Evolutionary conservation across 2,888 invertebrate genomes (phyloP).

Genomic region (Phyllotreta cruciferae): DNA sequence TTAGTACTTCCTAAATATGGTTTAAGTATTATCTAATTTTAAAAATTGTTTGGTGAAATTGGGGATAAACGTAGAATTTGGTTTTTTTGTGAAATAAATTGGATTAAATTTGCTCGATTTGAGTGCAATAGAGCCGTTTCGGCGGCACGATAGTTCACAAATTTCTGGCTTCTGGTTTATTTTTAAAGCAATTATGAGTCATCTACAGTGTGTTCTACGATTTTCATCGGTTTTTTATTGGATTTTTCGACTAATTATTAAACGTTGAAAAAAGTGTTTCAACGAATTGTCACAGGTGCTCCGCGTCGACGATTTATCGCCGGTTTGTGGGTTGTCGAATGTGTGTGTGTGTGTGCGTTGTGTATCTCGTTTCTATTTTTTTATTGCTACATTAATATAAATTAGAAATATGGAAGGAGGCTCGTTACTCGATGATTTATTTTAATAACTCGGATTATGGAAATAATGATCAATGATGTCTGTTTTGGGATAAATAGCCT

Average conservation of each 20-base stretch:
- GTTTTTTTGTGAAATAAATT: neutral
- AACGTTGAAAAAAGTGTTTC: constrained; percentile 12
- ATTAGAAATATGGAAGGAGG: constrained; percentile 4
- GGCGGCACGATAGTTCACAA: neutral
- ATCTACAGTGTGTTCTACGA: constrained; percentile 8
- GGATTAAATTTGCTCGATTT: neutral
- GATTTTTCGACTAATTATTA: constrained; percentile 13
- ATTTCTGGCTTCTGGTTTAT: neutral
- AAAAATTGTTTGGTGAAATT: too few species aligned
- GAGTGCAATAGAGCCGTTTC: neutral
- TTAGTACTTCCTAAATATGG: too few species aligned
- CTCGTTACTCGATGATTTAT: constrained; percentile 20
- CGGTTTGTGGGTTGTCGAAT: constrained; percentile 15
- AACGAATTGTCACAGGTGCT: constrained; percentile 16
- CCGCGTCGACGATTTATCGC: constrained; percentile 14
- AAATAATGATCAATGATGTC: constrained; percentile 12
- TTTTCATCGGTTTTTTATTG: constrained; percentile 18
- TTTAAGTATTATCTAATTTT: too few species aligned
- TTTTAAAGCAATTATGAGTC: constrained; percentile 3
- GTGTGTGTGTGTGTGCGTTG: neutral
- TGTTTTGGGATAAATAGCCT: constrained; percentile 1
- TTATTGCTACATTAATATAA: constrained; percentile 24
- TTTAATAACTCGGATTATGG: constrained; percentile 7
- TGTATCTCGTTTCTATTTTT: constrained; percentile 14
- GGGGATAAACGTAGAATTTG: too few species aligned